Conservation (phyloP, 2,797 vertebrate species). For the Fundulus diaphanus region DNA sequence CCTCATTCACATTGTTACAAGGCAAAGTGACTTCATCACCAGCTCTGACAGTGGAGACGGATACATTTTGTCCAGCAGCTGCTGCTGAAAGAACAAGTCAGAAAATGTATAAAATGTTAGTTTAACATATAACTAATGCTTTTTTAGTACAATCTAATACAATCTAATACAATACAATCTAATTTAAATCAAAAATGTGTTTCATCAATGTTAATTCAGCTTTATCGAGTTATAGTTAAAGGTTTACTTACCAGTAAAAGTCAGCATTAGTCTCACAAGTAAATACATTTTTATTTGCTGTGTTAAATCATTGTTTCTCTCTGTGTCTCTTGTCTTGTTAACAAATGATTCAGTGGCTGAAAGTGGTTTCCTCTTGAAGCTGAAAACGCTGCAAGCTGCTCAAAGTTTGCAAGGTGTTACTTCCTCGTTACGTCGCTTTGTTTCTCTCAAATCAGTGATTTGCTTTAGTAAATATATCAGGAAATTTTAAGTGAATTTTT, state of each 20-base stretch:
- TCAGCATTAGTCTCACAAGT: neutral
- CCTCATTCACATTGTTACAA: neutral
- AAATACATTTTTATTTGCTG: neutral
- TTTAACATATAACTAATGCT: neutral
- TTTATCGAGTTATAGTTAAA: neutral
- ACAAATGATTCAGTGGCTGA: neutral
- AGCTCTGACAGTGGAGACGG: neutral
- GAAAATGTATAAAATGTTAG: neutral
- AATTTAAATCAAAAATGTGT: neutral
- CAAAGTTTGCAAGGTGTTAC: neutral
- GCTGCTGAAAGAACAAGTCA: neutral
- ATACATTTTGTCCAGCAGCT: neutral
- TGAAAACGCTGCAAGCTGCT: neutral
- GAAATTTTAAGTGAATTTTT: neutral
- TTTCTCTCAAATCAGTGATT: neutral
- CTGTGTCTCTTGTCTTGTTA: neutral
- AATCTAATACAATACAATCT: no score
- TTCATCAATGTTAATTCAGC: neutral
- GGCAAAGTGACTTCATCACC: slow-evolving; percentile 17
- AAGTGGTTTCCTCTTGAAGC: neutral
- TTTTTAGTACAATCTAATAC: no score
- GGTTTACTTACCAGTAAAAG: neutral
- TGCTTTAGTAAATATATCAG: neutral
- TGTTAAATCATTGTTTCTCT: neutral
- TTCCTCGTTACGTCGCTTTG: neutral